Evolutionary conservation across 2,888 invertebrate genomes (phyloP).

Genomic region (Morpho helenor): DNA sequence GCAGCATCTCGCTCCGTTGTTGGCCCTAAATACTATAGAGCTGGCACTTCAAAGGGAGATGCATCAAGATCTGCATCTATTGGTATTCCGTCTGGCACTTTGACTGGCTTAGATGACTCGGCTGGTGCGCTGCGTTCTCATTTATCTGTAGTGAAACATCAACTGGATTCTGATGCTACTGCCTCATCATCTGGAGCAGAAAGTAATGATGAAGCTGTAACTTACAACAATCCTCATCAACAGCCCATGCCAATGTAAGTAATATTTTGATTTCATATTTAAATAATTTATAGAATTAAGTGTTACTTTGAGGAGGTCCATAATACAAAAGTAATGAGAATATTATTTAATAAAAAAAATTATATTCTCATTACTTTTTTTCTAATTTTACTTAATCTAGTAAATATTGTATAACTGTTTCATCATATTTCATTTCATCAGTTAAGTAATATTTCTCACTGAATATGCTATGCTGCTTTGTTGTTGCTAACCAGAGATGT

Average conservation of each 20-base stretch:
- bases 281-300: too few species aligned
- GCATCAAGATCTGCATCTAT: conserved; percentile 84
- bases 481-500: too few species aligned
- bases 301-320: too few species aligned
- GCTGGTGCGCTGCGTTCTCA: conserved; percentile 86
- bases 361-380: too few species aligned
- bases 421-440: too few species aligned
- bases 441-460: too few species aligned
- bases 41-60: conserved; percentile 84
- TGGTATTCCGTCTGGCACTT: conserved; percentile 81
- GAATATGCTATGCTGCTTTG: too few species aligned
- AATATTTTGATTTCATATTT: conserved; percentile 3
- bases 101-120: conserved; percentile 84
- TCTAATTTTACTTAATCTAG: too few species aligned
- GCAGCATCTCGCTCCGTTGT: conserved; percentile 56
- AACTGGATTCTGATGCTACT: conserved; percentile 95
- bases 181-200: conserved; percentile 96
- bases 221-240: conserved; percentile 87
- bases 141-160: conserved; percentile 85
- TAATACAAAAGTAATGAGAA: too few species aligned
- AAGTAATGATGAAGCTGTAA: conserved; percentile 93
- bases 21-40: conserved; percentile 66
- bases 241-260: conserved; percentile 90
- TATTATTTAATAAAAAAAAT: too few species aligned
- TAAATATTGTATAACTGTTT: too few species aligned